A percentile compares a stretch with the other conserved stretches of the same genome.
Conservation (phyloP, 2,888 invertebrate species). For the Nebria brevicollis region DNA sequence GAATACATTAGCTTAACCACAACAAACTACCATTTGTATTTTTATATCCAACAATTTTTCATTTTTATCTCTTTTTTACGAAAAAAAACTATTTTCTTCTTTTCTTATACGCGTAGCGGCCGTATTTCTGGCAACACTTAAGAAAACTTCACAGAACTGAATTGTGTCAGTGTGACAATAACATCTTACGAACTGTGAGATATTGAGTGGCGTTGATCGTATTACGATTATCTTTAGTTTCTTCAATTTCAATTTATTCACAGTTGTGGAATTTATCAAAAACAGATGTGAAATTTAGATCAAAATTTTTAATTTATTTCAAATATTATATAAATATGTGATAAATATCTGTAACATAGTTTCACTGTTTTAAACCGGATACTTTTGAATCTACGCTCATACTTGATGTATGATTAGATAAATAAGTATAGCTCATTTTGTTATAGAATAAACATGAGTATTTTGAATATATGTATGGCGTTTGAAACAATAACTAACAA, state of each 20-base stretch:
- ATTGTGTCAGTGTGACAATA: neutral
- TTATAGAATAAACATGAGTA: neutral
- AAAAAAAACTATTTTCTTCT: neutral
- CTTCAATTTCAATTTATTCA: neutral
- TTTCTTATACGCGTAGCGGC: neutral
- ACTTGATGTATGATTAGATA: neutral
- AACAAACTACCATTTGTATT: neutral
- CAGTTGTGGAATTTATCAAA: no score
- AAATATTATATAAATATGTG: no score
- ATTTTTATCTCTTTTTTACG: neutral
- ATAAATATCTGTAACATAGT: no score
- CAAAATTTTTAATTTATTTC: no score
- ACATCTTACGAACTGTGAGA: slow-evolving; percentile 3
- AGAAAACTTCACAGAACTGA: neutral
- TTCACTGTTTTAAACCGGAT: no score
- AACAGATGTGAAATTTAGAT: no score
- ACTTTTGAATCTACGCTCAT: no score
- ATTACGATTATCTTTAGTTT: neutral
- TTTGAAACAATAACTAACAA: neutral
- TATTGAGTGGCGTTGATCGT: slow-evolving; percentile 2
- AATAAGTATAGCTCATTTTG: neutral
- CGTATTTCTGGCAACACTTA: slow-evolving; percentile 5
- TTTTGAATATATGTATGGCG: neutral
- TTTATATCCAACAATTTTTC: neutral
- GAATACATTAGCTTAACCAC: neutral